Percentiles rank a stretch among this genome's conserved stretches.
These are phyloP conservation scores for Diarsia mendica DNA, from an alignment of 2,888 invertebrate species.

Conservation along the genomic window DNA sequence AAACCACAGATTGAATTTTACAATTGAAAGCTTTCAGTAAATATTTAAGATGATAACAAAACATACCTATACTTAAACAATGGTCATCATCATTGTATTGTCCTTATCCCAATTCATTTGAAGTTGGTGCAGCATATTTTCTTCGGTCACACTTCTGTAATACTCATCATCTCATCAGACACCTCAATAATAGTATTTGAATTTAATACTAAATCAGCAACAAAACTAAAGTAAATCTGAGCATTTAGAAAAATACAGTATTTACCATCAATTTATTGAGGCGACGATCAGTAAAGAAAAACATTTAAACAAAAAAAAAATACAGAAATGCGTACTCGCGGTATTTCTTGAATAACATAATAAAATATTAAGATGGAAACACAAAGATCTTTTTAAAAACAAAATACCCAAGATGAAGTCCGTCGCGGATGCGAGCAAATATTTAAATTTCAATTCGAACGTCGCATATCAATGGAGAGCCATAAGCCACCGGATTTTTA, in stretches of 20 bases:
- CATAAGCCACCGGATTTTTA: slow-evolving; percentile 89
- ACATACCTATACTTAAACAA: too few relatives aligned
- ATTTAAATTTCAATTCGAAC: slow-evolving; percentile 90
- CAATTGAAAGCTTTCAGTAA: too few relatives aligned
- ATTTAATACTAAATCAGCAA: not conserved
- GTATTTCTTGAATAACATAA: slow-evolving; percentile 79
- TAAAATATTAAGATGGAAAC: slow-evolving; percentile 87
- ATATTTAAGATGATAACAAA: too few relatives aligned
- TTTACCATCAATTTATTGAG: slow-evolving; percentile 56
- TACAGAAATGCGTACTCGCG: slow-evolving; percentile 54
- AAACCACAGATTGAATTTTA: too few relatives aligned
- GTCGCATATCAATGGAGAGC: slow-evolving; percentile 90
- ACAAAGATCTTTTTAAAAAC: slow-evolving; percentile 82
- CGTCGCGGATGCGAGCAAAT: slow-evolving; percentile 88
- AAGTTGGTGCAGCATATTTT: too few relatives aligned
- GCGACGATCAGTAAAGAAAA: slow-evolving; percentile 60
- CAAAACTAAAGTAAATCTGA: not conserved
- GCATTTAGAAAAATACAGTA: slow-evolving; percentile 37
- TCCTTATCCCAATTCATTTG: too few relatives aligned
- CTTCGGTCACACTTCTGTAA: too few relatives aligned
- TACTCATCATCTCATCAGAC: too few relatives aligned
- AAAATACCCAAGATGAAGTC: slow-evolving; percentile 85
- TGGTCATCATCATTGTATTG: too few relatives aligned
- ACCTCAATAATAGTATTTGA: not conserved
- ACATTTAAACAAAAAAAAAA: slow-evolving; percentile 50